These are phyloP conservation scores for Podabrus alpinus DNA, from an alignment of 2,888 invertebrate species.

Conservation along the genomic window DNA sequence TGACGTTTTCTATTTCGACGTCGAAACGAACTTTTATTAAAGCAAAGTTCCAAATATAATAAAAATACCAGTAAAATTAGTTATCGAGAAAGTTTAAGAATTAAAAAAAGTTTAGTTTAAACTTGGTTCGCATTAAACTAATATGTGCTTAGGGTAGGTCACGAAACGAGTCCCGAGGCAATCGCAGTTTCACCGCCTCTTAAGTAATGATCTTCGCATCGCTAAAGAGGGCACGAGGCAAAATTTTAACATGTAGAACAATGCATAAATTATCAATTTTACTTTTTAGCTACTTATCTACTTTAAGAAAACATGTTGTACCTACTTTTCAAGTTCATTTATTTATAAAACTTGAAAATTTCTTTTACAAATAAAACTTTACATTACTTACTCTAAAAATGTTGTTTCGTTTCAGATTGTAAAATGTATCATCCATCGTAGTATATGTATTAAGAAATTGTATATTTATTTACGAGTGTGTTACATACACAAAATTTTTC, in stretches of 20 bases:
- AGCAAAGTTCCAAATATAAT: not conserved
- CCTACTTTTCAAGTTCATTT: not conserved
- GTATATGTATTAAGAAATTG: not conserved
- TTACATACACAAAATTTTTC: not conserved
- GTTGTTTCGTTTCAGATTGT: not conserved
- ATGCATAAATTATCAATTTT: slow-evolving; percentile 16
- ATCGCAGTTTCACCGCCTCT: slow-evolving; percentile 47
- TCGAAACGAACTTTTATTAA: slow-evolving; percentile 3
- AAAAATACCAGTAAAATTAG: not conserved
- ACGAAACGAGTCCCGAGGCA: slow-evolving; percentile 45
- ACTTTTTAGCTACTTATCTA: not conserved
- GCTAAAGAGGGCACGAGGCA: slow-evolving; percentile 43
- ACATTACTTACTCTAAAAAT: not conserved
- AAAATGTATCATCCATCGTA: not conserved
- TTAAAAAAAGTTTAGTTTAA: slow-evolving; percentile 28
- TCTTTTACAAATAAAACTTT: not conserved
- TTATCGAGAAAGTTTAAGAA: slow-evolving; percentile 15
- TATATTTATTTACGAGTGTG: not conserved
- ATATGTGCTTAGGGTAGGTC: slow-evolving; percentile 51
- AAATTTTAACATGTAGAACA: slow-evolving; percentile 44
- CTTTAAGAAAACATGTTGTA: not conserved
- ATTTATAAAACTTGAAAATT: not conserved
- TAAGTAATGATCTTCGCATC: slow-evolving; percentile 50
- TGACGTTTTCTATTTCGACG: slow-evolving; percentile 14
- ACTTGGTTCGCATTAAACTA: slow-evolving; percentile 49